phyloP scores from a whole-genome alignment of 2,113 vertebrate species.

The Zapornia atra region DNA sequence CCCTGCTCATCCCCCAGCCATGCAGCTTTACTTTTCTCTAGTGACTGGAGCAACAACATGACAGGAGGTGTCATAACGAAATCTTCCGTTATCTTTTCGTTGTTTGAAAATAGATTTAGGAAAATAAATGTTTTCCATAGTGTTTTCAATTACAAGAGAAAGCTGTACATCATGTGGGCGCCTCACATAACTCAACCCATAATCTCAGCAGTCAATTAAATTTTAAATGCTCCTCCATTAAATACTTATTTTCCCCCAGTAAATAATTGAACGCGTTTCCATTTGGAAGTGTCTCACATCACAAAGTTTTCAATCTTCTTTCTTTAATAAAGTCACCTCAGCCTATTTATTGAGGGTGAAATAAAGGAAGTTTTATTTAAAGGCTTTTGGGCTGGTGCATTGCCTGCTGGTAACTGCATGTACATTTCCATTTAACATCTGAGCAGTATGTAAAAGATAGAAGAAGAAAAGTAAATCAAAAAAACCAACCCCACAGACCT shows the following conservation, averaged over 20 bases:
- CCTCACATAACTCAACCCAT: neutral
- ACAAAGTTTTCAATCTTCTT: slow-evolving; percentile 46
- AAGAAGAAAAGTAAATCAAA: neutral
- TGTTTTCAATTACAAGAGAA: slow-evolving; percentile 5
- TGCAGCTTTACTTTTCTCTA: neutral
- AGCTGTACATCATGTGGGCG: neutral
- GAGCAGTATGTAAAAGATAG: neutral
- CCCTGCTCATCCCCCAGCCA: neutral
- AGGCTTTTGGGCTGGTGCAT: neutral
- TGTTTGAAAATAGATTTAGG: neutral
- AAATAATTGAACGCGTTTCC: slow-evolving; percentile 41
- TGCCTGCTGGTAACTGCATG: neutral
- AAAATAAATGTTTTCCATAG: neutral
- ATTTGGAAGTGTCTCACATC: slow-evolving; percentile 39
- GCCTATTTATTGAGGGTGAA: neutral
- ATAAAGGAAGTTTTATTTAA: neutral
- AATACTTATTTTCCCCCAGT: slow-evolving; percentile 44
- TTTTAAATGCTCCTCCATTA: slow-evolving; percentile 50
- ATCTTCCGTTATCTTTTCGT: neutral
- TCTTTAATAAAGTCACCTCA: neutral
- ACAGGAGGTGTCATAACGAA: neutral
- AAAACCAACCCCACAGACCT: fast-evolving
- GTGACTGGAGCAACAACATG: neutral
- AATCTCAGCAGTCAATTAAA: slow-evolving; percentile 58
- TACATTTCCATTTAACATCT: neutral